Evolutionary conservation across 30 jellyfish, hydroid and myxozoan genomes (phyloP), one percentile per base, ranked within the genome.

Genomic region (Rhopilema esculentum): DNA sequence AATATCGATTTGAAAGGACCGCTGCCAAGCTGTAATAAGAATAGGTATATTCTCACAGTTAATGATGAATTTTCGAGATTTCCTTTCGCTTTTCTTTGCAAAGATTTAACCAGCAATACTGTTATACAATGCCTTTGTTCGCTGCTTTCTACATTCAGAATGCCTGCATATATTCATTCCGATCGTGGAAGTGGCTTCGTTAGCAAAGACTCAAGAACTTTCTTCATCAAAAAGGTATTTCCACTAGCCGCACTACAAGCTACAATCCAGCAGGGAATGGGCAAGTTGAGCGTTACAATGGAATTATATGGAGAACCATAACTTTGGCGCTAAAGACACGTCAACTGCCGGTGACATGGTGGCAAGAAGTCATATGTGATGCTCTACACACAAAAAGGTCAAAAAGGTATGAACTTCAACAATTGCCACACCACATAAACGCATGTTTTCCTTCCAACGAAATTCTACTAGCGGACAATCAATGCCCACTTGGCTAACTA

Each of bases 371-470:
- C 25, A 73, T 91, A 49, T 95, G 96, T 64, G 97, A 91, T 69
- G 94, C 92, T 16, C 85, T 91, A 15, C 93, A 81, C 52, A 66
- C 95, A 49, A 88, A 80, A 19, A 91, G 97, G 24, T 91, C 88
- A 6, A 40, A 2, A 6, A 2, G 6, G 6, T 40, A 12, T 40
- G 57, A 6, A 40, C 57, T 2, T 2, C 57, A 40, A 40, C 57
- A 40, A 92, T 88, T 88, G 57, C 40, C 50, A 88, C 98, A 49
- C 97, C 97, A 16, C 92, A 82, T 68, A 96, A 88, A 66, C 84
- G 98, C 28, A 16, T 92, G 80, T 92, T 92, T 83, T 15, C 63
- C 48, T 88, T 67, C 64, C 79, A 49, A 72, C 69, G 90, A 21
- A 32, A 82, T 32, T 89, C 97, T 27, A 16, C 90, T 16, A 66